A percentile compares a stretch with the other conserved stretches of the same genome.
These are phyloP conservation scores for Talpa occidentalis DNA, from an alignment of 2,113 vertebrate species.

Conservation along the genomic window DNA sequence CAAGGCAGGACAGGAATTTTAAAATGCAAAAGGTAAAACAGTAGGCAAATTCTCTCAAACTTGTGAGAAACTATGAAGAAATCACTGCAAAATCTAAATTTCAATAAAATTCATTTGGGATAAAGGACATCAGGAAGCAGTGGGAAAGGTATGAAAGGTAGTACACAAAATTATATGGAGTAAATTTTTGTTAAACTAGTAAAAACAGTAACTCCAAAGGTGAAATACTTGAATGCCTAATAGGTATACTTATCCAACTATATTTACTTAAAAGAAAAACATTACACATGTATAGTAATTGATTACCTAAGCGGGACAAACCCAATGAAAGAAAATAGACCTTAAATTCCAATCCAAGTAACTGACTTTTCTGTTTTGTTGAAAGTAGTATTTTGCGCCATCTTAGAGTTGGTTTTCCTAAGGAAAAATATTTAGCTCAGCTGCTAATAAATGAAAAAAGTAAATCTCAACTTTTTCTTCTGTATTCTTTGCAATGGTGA, in stretches of 20 bases:
- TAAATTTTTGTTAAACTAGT: background rate
- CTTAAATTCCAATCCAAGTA: constrained; percentile 21
- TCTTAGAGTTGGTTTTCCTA: constrained; percentile 45
- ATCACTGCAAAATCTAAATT: background rate
- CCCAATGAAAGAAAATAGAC: constrained; percentile 1
- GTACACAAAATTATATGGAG: background rate
- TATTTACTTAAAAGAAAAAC: background rate
- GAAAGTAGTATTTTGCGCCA: background rate
- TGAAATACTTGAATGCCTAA: constrained; percentile 10
- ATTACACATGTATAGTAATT: background rate
- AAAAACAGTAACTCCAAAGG: constrained; percentile 25
- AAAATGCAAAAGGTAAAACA: background rate
- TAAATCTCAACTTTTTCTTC: constrained; percentile 58
- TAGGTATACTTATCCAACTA: background rate
- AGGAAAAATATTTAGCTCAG: constrained; percentile 66
- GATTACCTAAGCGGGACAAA: constrained; percentile 4
- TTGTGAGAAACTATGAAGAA: constrained; percentile 11
- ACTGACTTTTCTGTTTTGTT: background rate
- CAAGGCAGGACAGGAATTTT: background rate
- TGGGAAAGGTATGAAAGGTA: background rate
- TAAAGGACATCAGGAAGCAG: constrained; percentile 33
- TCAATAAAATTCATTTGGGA: constrained; percentile 6
- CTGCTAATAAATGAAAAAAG: constrained; percentile 56
- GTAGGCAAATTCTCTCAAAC: background rate
- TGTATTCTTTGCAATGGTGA: constrained; percentile 55